phyloP scores from a whole-genome alignment of 2,797 vertebrate genomes.

The Myripristis murdjan region DNA sequence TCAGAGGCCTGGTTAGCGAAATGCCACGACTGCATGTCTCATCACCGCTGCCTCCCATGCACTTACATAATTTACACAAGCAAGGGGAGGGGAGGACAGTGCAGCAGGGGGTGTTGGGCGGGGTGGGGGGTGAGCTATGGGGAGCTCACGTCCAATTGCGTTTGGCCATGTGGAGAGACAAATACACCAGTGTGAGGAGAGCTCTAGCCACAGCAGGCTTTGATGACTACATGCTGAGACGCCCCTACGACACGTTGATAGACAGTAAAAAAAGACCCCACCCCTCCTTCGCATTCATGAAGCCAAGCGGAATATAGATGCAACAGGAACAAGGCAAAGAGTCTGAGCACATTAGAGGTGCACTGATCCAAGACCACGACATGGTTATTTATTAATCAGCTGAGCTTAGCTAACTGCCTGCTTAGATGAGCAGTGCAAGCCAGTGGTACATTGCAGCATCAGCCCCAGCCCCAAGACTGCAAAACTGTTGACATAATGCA shows the following conservation, averaged over 20 bases:
- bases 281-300: conserved; percentile 63
- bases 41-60: conserved; percentile 58
- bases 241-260: conserved; percentile 71
- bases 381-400: conserved; percentile 87
- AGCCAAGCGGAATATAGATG: conserved; percentile 71
- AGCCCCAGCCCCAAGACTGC: conserved; percentile 51
- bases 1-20: conserved; percentile 63
- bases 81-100: conserved; percentile 52
- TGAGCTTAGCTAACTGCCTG: conserved; percentile 82
- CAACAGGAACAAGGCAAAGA: conserved; percentile 76
- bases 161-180: conserved; percentile 76
- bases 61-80: conserved; percentile 87
- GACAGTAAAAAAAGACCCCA: conserved; percentile 65
- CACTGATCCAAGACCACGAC: conserved; percentile 79
- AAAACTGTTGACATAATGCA: conserved; percentile 67
- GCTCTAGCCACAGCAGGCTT: conserved; percentile 72
- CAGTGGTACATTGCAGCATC: conserved; percentile 64
- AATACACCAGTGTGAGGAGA: conserved; percentile 61
- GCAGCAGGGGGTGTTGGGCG: conserved; percentile 15
- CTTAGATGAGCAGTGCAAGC: conserved; percentile 72
- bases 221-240: conserved; percentile 81
- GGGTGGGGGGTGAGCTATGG: conserved; percentile 36
- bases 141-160: conserved; percentile 75
- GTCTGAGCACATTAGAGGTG: conserved; percentile 80
- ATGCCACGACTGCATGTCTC: conserved; percentile 72